These are phyloP conservation scores for Damaliscus lunatus DNA, from an alignment of 2,113 vertebrate species.

Conservation along the genomic window DNA sequence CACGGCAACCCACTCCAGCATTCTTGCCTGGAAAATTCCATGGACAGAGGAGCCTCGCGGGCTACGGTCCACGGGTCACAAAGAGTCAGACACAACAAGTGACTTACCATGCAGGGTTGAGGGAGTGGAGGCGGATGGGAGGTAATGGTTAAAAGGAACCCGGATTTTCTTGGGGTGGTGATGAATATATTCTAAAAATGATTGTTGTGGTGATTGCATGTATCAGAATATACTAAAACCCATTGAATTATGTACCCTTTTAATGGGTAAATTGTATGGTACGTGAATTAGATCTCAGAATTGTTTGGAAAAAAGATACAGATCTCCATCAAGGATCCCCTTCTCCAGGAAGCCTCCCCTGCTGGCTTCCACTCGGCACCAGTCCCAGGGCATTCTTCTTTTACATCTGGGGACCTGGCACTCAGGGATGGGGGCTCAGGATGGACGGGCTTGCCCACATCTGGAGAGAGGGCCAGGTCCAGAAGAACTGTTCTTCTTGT, in stretches of 20 bases:
- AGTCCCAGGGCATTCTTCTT: not conserved
- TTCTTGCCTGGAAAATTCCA: not conserved
- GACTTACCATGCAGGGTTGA: not conserved
- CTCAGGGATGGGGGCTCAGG: too few relatives aligned
- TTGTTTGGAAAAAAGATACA: not conserved
- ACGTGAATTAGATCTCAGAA: not conserved
- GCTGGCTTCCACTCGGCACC: not conserved
- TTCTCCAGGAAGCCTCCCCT: not conserved
- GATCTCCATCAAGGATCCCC: not conserved
- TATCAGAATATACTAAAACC: not conserved
- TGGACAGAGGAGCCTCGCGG: not conserved
- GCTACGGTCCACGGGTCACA: not conserved
- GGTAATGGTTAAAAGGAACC: too few relatives aligned
- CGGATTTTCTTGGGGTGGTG: not conserved
- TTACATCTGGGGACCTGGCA: not conserved
- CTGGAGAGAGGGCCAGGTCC: not conserved
- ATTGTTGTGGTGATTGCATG: fast-evolving
- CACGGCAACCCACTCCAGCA: not conserved
- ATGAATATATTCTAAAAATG: not conserved
- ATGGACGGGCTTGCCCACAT: fast-evolving
- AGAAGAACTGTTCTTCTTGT: not conserved
- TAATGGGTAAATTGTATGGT: not conserved
- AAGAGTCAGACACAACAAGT: not conserved
- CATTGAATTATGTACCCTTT: not conserved
- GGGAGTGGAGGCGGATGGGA: fast-evolving